Percentiles rank a stretch among this genome's conserved stretches.
Conservation (phyloP, 2,113 vertebrate species). For the Rhea americana region DNA sequence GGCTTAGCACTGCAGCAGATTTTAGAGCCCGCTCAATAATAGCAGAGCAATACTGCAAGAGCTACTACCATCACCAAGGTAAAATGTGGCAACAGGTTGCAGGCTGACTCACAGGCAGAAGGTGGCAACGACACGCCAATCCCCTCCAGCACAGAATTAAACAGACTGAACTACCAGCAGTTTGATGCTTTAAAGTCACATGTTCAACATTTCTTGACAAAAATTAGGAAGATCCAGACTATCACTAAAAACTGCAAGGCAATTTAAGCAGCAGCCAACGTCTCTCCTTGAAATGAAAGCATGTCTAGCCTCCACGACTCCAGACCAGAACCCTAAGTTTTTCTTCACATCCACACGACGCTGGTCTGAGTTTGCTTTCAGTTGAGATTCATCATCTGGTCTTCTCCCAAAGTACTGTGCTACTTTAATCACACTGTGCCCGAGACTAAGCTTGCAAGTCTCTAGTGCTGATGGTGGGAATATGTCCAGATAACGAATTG, state of each 20-base stretch:
- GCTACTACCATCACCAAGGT: neutral
- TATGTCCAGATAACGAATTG: neutral
- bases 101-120: neutral
- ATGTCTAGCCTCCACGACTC: slow-evolving; percentile 23
- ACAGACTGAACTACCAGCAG: neutral
- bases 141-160: neutral
- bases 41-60: rapidly evolving
- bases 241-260: neutral
- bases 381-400: neutral
- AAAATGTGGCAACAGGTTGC: neutral
- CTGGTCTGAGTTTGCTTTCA: neutral
- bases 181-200: neutral
- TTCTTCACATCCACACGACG: neutral
- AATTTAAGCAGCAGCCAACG: slow-evolving; percentile 2
- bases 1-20: neutral
- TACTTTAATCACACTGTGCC: slow-evolving; percentile 40
- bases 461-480: neutral
- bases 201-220: neutral
- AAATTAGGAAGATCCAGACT: neutral
- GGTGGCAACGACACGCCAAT: neutral
- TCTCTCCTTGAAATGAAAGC: slow-evolving; percentile 18
- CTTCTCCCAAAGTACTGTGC: slow-evolving; percentile 12
- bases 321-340: neutral
- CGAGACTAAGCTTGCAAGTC: neutral
- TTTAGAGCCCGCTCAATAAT: neutral